Conservation (phyloP, 2,113 vertebrate species). For the Peromyscus polionotus region DNA sequence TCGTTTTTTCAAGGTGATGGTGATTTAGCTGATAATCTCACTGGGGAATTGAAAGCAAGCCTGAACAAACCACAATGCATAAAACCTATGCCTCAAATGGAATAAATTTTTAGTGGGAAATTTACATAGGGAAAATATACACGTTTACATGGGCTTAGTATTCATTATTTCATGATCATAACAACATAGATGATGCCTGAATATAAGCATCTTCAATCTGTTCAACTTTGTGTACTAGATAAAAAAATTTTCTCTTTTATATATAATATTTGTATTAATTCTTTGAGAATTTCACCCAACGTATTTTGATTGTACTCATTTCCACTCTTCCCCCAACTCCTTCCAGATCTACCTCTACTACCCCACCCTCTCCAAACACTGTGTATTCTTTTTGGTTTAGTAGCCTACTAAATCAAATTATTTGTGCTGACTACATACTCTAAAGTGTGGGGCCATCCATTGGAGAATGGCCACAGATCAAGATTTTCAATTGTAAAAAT, state of each 20-base stretch:
- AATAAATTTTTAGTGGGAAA: not conserved
- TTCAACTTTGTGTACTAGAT: not conserved
- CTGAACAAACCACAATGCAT: not conserved
- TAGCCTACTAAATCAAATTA: not conserved
- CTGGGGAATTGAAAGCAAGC: conserved; percentile 25
- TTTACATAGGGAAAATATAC: not conserved
- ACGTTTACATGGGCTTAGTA: not conserved
- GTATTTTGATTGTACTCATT: not conserved
- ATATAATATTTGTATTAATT: not conserved
- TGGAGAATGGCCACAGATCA: not conserved
- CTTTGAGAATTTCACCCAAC: not conserved
- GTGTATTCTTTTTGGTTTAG: not conserved
- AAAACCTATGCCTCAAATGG: not conserved
- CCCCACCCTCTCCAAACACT: not conserved
- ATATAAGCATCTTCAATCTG: not conserved
- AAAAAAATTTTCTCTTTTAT: not conserved
- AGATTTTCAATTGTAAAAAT: not conserved
- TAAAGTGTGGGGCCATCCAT: no score
- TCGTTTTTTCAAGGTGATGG: not conserved
- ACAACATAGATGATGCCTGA: not conserved
- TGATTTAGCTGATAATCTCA: not conserved
- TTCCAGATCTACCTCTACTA: no score
- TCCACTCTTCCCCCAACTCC: not conserved
- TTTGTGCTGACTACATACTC: not conserved
- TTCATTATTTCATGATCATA: not conserved